Evolutionary conservation across 2,888 invertebrate species (phyloP).

Genomic region (Luperina nickerlii): DNA sequence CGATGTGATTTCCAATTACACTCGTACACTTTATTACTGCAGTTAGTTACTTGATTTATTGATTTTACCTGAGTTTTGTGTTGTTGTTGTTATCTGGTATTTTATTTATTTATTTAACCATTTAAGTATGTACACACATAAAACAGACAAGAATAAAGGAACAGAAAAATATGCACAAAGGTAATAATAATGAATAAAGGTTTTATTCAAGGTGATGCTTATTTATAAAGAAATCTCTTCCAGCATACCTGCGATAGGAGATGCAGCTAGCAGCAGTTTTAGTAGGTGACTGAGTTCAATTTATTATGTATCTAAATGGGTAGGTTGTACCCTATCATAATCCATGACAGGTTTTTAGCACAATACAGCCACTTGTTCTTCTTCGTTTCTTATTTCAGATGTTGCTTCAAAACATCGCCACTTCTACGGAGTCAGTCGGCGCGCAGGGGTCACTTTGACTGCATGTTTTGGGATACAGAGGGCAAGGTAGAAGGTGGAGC

Average conservation of each 20-base stretch:
- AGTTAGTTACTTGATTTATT: conserved; percentile 34
- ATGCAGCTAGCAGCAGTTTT: neutral
- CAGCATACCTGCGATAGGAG: neutral
- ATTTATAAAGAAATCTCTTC: neutral
- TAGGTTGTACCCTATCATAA: neutral
- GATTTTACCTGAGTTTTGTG: conserved; percentile 26
- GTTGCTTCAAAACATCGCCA: neutral
- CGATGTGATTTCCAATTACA: conserved; percentile 72
- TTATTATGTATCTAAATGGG: neutral
- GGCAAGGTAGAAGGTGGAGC: neutral
- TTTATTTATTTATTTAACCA: neutral
- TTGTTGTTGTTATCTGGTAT: neutral
- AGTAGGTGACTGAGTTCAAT: neutral
- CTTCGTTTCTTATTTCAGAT: too few relatives aligned
- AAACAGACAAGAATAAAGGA: neutral
- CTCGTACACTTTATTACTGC: conserved; percentile 56
- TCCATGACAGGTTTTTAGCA: neutral
- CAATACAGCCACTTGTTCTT: neutral
- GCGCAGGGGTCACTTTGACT: neutral
- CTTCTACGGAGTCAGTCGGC: neutral
- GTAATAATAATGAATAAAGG: too few relatives aligned
- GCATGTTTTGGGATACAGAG: neutral
- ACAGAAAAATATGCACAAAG: neutral
- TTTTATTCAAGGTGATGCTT: neutral
- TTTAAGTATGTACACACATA: neutral